Conservation (phyloP, 1,140 invertebrate genomes). For the Planococcus citri region DNA sequence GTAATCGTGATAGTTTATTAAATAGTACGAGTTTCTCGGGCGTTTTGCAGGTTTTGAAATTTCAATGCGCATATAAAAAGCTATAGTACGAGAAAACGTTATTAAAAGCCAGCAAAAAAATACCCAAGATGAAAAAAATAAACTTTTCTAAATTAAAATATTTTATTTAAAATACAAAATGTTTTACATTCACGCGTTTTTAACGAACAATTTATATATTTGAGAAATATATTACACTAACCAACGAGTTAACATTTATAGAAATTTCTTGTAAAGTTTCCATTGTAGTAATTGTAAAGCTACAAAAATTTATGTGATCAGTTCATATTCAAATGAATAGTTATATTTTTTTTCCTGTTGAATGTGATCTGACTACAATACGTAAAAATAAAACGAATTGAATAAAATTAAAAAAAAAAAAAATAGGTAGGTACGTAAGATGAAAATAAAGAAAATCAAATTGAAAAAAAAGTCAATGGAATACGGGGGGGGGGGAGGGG, state of each 20-base stretch:
- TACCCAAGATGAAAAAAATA: background rate
- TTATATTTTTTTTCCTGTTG: background rate
- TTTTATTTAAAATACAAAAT: conserved; percentile 9
- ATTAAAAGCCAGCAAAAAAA: no score
- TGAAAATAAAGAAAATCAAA: background rate
- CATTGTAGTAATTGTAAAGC: background rate
- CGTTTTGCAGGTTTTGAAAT: no score
- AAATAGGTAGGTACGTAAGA: no score
- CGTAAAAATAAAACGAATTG: background rate
- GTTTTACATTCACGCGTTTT: background rate
- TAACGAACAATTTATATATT: conserved; percentile 8
- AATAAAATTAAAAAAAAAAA: no score
- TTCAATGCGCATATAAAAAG: no score
- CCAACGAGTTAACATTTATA: background rate
- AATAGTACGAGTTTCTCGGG: background rate
- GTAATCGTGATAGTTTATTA: background rate
- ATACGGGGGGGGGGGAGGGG: no score
- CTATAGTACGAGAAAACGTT: no score
- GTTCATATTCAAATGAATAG: background rate
- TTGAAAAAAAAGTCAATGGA: background rate
- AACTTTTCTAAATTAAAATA: conserved; percentile 8
- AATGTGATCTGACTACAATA: background rate
- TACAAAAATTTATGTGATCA: background rate
- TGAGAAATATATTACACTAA: background rate
- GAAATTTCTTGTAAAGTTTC: background rate